These are phyloP conservation scores for Tenrec ecaudatus DNA, from an alignment of 2,113 vertebrate genomes.

Conservation along the genomic window DNA sequence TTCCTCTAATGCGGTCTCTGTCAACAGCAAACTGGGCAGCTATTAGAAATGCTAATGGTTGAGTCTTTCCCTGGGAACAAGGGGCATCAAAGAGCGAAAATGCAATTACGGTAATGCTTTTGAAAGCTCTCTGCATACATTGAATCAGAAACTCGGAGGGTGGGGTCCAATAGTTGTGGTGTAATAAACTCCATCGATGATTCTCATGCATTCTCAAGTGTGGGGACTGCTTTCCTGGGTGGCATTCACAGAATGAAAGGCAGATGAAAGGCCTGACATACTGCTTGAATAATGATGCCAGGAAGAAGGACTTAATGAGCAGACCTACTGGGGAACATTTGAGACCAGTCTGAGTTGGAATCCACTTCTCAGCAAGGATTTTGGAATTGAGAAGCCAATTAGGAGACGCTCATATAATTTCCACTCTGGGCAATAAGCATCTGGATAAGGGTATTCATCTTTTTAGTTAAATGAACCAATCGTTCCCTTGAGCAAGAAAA, in stretches of 20 bases:
- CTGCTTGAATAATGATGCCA: background rate
- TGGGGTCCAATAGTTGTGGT: too few species aligned
- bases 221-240: too few species aligned
- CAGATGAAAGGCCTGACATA: background rate
- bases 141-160: too few species aligned
- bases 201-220: too few species aligned
- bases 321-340: background rate
- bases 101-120: too few species aligned
- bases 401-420: background rate
- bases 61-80: background rate
- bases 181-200: too few species aligned
- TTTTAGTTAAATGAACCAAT: too few species aligned
- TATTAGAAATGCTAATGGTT: conserved; percentile 25
- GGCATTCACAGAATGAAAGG: too few species aligned
- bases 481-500: too few species aligned
- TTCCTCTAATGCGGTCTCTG: conserved; percentile 18
- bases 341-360: background rate
- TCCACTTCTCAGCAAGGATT: background rate
- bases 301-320: background rate
- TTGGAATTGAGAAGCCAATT: background rate
- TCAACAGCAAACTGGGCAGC: background rate
- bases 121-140: too few species aligned
- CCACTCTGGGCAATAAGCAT: background rate
- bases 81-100: too few species aligned
- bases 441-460: too few species aligned